Evolutionary conservation across 2,113 vertebrate genomes (phyloP), one percentile per base, ranked within the genome.

Genomic region (Xiphophorus hellerii): DNA sequence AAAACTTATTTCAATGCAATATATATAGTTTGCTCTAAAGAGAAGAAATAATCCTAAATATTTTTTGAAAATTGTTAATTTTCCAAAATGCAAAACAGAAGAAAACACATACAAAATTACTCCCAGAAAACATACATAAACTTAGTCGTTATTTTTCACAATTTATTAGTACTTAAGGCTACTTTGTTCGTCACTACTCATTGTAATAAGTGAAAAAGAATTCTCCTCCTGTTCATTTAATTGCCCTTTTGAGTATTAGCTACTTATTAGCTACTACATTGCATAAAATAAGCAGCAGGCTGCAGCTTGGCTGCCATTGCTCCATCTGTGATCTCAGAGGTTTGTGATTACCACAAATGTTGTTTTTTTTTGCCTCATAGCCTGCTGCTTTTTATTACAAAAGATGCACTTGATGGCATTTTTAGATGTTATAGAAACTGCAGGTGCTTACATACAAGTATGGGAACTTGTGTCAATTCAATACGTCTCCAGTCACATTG

Each of bases 281-380:
- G 69, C 85, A 82, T 83, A 90, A 84, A 74, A 75, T 44, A 73
- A 73, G 69, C 83, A 76, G 66, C 72, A 48, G 66, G 83, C 69
- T 76, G 77, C 10, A 71, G 74, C 73, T 80, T 81, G 84, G 82
- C 86, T 68, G 75, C 76, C 71, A 33, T 3, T 54, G 73, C 72
- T 66, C 89, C 88, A 88, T 85, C 84, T 91, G 87, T 39, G 80
- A 80, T 88, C 80, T 82, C 82, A 88, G 80, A 80, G 81, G 84
- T 87, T 73, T 85, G 77, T 48, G 74, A 84, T 85, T 68, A 80
- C 65, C 83, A 70, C 77, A 28, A 81, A 78, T 77, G 77, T 76
- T 81, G 48, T 9, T 9, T 35, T 33, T 71, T 77, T 42, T 73
- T 44, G 2, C 54, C 48, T 66, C 62, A 69, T 42, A 72, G 63